Conservation (phyloP, 1,140 invertebrate genomes). For the Drosophila micromelanica region DNA sequence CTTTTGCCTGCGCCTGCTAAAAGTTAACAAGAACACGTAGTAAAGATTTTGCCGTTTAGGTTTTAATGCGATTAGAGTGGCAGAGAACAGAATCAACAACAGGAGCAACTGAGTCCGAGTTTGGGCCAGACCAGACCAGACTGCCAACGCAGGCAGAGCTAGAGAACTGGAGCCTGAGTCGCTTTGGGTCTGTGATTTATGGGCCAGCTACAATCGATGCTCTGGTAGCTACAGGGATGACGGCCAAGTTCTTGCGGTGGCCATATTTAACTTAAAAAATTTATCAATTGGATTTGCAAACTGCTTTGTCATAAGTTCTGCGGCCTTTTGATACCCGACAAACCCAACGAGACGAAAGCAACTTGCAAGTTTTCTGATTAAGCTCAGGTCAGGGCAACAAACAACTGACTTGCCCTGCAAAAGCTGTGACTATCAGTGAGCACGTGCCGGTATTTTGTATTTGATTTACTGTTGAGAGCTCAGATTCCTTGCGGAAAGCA, state of each 20-base stretch:
- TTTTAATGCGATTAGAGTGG: constrained; percentile 78
- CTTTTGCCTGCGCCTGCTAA: constrained; percentile 33
- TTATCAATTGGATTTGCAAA: constrained; percentile 77
- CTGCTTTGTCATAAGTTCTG: constrained; percentile 74
- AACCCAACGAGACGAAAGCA: constrained; percentile 19
- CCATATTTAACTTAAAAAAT: constrained; percentile 76
- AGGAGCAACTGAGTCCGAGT: constrained; percentile 4
- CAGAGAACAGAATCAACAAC: constrained; percentile 48
- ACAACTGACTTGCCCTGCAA: not conserved
- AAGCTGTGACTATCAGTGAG: constrained; percentile 21
- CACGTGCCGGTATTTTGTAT: constrained; percentile 77
- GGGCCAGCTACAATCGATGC: constrained; percentile 62
- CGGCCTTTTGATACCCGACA: constrained; percentile 48
- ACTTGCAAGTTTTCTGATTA: constrained; percentile 52
- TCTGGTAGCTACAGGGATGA: constrained; percentile 16
- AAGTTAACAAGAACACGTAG: constrained; percentile 80
- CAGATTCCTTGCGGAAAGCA: constrained; percentile 33
- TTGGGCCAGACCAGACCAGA: not conserved
- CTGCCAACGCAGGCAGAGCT: not conserved
- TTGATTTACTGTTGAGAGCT: constrained; percentile 69
- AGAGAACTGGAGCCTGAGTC: not conserved
- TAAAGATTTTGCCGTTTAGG: constrained; percentile 73
- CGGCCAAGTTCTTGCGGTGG: constrained; percentile 13
- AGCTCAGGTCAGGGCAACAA: constrained; percentile 30
- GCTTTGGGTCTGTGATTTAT: constrained; percentile 64